A percentile compares a stretch with the other conserved stretches of the same genome.
phyloP scores from a whole-genome alignment of 2,113 vertebrate genomes.

The Scytalopus superciliaris region DNA sequence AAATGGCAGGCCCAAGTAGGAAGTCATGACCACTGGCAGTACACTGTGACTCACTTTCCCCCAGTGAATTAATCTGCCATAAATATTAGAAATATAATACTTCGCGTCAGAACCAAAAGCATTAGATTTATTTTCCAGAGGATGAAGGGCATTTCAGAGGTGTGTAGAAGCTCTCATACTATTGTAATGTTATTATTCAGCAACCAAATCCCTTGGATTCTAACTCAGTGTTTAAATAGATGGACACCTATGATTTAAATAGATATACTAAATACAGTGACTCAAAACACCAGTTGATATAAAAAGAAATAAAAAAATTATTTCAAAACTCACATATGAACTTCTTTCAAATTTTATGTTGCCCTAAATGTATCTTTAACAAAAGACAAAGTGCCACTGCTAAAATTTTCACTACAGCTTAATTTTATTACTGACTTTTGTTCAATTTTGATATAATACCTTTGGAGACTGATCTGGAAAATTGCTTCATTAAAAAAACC shows the following conservation, averaged over 20 bases:
- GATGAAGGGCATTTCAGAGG: conserved; percentile 9
- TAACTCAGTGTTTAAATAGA: conserved; percentile 25
- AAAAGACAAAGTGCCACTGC: background rate
- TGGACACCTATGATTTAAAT: conserved; percentile 35
- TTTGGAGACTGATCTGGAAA: background rate
- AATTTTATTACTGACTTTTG: background rate
- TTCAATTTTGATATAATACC: background rate
- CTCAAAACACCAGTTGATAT: conserved; percentile 41
- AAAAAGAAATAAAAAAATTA: background rate
- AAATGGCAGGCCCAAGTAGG: conserved; percentile 36
- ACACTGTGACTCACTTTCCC: conserved; percentile 51
- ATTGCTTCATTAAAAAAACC: background rate
- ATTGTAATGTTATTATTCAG: conserved; percentile 3
- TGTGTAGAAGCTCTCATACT: background rate
- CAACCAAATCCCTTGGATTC: background rate
- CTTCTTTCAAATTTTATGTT: background rate
- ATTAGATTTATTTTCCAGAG: conserved; percentile 37
- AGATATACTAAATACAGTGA: background rate
- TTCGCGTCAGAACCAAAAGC: conserved; percentile 44
- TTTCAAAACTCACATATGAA: background rate
- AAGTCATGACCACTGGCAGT: conserved; percentile 30
- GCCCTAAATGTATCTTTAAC: background rate
- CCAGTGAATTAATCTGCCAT: conserved; percentile 61
- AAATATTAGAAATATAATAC: conserved; percentile 55
- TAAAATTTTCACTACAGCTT: background rate